These are phyloP conservation scores for Ceryle rudis DNA, from an alignment of 2,797 vertebrate genomes.

Conservation along the genomic window DNA sequence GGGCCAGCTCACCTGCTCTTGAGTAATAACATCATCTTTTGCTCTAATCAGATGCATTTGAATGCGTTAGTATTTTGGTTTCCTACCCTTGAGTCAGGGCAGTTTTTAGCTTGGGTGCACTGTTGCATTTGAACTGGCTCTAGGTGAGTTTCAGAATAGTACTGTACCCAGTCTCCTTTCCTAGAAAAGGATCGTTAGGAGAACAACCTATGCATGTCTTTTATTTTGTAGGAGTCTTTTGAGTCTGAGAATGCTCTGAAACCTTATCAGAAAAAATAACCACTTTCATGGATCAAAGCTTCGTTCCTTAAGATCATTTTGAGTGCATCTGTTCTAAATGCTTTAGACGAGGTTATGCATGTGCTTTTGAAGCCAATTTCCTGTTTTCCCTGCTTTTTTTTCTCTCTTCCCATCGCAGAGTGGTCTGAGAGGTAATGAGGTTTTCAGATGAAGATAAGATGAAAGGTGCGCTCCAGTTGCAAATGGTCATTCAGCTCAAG, in stretches of 20 bases:
- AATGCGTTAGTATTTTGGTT: neutral
- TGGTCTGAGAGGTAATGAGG: neutral
- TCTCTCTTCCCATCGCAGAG: neutral
- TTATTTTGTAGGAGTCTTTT: neutral
- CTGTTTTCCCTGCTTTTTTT: neutral
- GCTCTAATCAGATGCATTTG: neutral
- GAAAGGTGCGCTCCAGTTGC: neutral
- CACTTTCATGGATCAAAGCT: neutral
- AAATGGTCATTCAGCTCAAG: neutral
- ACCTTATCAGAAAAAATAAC: neutral
- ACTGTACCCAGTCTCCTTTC: neutral
- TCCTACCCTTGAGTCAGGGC: rapidly evolving
- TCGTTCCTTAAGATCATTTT: neutral
- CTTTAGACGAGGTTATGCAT: neutral
- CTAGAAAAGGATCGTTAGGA: neutral
- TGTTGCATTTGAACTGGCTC: neutral
- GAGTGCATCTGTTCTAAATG: neutral
- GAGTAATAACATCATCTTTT: neutral
- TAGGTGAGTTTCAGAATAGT: neutral
- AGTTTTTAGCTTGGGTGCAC: neutral
- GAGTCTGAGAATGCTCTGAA: neutral
- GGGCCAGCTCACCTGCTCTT: neutral
- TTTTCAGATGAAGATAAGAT: neutral
- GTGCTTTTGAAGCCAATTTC: neutral
- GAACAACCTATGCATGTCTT: neutral